Base-by-base conservation (phyloP, 2,797 vertebrate species). In the Tragelaphus eurycerus region DNA sequence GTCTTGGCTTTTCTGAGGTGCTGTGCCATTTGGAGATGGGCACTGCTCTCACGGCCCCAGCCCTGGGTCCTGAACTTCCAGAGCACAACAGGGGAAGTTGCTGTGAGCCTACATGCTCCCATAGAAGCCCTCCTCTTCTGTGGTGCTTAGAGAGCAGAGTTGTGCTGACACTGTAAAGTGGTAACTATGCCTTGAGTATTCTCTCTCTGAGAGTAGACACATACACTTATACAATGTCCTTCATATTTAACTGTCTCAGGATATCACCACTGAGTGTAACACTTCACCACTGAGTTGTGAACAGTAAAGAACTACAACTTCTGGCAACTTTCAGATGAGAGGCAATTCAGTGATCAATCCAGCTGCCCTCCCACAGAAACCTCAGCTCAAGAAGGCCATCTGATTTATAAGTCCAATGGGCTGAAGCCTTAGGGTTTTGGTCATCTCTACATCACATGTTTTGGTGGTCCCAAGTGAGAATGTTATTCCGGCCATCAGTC, bases 401-500 rank as follows among this genome's bases (percentile, higher is more conserved):
- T 23, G 21, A 76, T 27, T 16, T 15, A 29, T 14, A n/a, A 3
- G 52, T 17, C 29, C 86, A 19, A 1, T 4, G 82, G 76, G 21
- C 8, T 23, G 46, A 43, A n/a, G 14, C n/a, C 74, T n/a, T 38
- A 15, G 8, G n/a, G 62, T 12, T 29, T 15, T 3, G 17, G 27
- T 43, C 46, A 31, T 7, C 27, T 23, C 15, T 9, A 10, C 46
- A 48, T 31, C 21, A 17, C 4, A 8, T n/a, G 15, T 59, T 60
- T 55, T 59, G 17, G 27, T 25, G n/a, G 50, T 4, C 46, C 21
- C 62, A 3, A 0, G 0, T 5, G 46, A 74, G 59, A 52, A 21
- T 3, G 8, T 25, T 29, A 34, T 60, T 29, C 43, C 0, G 6
- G 6, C 3, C 1, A 2, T 12, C 4, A 6, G n/a, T 17, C 38